These are phyloP conservation scores for Gobius niger DNA, from an alignment of 2,113 vertebrate species.

Conservation along the genomic window DNA sequence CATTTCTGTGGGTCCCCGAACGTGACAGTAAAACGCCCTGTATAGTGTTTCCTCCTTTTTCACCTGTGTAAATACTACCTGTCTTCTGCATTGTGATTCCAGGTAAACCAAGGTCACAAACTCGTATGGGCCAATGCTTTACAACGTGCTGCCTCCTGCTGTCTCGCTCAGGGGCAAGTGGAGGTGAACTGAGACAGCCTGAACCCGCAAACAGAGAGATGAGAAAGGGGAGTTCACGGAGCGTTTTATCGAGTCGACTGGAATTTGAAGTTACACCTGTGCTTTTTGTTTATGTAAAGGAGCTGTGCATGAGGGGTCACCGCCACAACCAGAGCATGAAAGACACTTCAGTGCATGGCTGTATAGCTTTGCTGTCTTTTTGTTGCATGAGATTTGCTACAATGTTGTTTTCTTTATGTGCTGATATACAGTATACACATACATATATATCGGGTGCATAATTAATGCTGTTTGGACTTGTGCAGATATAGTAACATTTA, in stretches of 20 bases:
- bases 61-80: conserved; percentile 45
- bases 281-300: conserved; percentile 18
- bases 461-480: too few species aligned
- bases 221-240: background rate
- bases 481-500: too few species aligned
- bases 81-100: conserved; percentile 22
- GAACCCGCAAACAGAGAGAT: conserved; percentile 7
- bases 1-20: background rate
- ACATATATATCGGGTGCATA: too few species aligned
- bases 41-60: conserved; percentile 4
- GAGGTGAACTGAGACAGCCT: conserved; percentile 7
- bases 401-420: too few species aligned
- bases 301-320: conserved; percentile 38
- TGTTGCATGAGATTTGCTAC: background rate
- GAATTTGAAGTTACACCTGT: conserved; percentile 32
- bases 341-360: background rate
- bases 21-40: conserved; percentile 2
- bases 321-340: conserved; percentile 9
- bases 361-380: background rate
- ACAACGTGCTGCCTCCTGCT: conserved; percentile 30
- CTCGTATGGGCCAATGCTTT: conserved; percentile 51
- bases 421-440: too few species aligned
- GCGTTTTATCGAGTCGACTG: conserved; percentile 10
- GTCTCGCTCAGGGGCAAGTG: conserved; percentile 41
- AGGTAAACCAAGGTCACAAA: conserved; percentile 27